These are phyloP conservation scores for Amitus sp. DNA, from an alignment of 2,888 invertebrate species.

Conservation along the genomic window DNA sequence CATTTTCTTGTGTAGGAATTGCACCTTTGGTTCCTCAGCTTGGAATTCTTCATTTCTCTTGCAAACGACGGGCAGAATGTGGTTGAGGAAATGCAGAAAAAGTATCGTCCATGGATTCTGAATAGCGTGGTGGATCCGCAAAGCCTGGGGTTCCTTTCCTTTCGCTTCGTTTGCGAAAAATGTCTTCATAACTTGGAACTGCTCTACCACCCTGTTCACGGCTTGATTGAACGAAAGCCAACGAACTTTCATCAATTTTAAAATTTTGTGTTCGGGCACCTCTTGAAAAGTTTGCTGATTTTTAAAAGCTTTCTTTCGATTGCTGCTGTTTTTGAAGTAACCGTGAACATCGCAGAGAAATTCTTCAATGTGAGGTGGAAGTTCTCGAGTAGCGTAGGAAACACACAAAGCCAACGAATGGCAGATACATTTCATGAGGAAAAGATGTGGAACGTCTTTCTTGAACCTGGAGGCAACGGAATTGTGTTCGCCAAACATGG, in stretches of 20 bases:
- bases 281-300: slow-evolving; percentile 10
- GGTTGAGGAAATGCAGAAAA: slow-evolving; percentile 36
- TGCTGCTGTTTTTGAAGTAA: background rate
- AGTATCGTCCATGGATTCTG: slow-evolving; percentile 21
- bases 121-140: slow-evolving; percentile 10
- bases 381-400: slow-evolving; percentile 48
- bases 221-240: slow-evolving; percentile 43
- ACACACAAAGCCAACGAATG: slow-evolving; percentile 43
- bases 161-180: slow-evolving; percentile 29
- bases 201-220: slow-evolving; percentile 39
- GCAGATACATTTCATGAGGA: slow-evolving; percentile 10
- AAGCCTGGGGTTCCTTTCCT: background rate
- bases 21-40: slow-evolving; percentile 31
- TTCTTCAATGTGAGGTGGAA: slow-evolving; percentile 45
- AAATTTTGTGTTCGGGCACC: slow-evolving; percentile 46
- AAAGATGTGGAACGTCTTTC: slow-evolving; percentile 1
- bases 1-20: slow-evolving; percentile 30
- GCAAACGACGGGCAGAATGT: slow-evolving; percentile 29
- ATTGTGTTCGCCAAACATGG: slow-evolving; percentile 11
- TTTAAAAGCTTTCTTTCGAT: background rate
- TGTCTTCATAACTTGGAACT: slow-evolving; percentile 40
- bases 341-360: background rate
- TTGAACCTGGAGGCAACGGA: slow-evolving; percentile 4
- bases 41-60: slow-evolving; percentile 38
- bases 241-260: slow-evolving; percentile 42